Evolutionary conservation across 2,797 vertebrate species (phyloP), one percentile per base, ranked within the genome.

Genomic region (Taenioides sp.): DNA sequence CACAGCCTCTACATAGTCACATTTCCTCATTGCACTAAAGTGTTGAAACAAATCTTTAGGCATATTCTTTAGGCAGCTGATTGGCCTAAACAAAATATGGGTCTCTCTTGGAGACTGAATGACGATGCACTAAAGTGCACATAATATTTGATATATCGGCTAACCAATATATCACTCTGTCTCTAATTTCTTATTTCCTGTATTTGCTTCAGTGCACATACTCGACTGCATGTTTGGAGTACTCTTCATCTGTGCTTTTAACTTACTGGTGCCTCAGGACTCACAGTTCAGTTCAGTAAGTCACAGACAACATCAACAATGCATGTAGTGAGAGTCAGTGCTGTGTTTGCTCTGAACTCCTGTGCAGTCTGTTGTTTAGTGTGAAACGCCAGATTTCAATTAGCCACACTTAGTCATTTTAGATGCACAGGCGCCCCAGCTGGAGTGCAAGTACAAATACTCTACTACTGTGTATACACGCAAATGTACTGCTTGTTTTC

Each of bases 361-460:
- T 37, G 57, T 67, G 57, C 49, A n/a, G 72, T 52, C 22, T 73
- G 47, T 59, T 54, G 23, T 18, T 67, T 57, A 16, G 22, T 22
- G 69, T 70, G 49, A 65, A 50, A 55, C 54, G 40, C 34, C 65
- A 59, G 37, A 58, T 65, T 62, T 58, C 49, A 65, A 14, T n/a
- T 31, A 49, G n/a, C 73, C 59, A 70, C 77, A 75, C 77, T 80
- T 78, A 80, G 64, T 81, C 75, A 80, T 72, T 72, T 78, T 54
- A 78, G 69, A 79, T 25, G 43, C 65, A 67, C 71, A 71, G 54
- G 54, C 57, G 52, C 52, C 23, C 50, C 37, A 74, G 69, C 67
- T 80, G 76, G 78, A 67, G 62, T 23, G 43, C 22, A 69, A 40
- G 50, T 18, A 54, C 69, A 70, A 69, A 65, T 66, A 31, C 57